A percentile compares a stretch with the other conserved stretches of the same genome.
These are phyloP conservation scores for Tubulanus polymorphus DNA, from an alignment of 2,888 invertebrate species.

Conservation along the genomic window DNA sequence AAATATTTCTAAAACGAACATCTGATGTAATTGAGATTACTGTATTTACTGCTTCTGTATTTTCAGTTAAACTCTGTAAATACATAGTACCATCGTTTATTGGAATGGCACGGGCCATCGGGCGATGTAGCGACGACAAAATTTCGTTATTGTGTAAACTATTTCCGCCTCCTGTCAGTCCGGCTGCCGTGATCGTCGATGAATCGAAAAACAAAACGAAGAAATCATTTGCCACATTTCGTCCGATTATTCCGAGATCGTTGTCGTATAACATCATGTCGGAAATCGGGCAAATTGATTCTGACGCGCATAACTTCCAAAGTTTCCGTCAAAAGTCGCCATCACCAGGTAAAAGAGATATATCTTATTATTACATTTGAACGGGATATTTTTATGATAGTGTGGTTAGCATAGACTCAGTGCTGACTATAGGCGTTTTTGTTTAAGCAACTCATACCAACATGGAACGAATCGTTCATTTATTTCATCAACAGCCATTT, in stretches of 20 bases:
- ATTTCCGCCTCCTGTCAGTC: constrained; percentile 66
- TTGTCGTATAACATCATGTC: constrained; percentile 60
- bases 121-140: constrained; percentile 75
- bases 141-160: constrained; percentile 74
- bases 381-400: too few species aligned
- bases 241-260: constrained; percentile 87
- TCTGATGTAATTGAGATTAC: too few species aligned
- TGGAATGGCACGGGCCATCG: constrained; percentile 85
- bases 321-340: constrained; percentile 19
- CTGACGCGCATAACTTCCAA: not conserved
- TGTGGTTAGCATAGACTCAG: too few species aligned
- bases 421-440: too few species aligned
- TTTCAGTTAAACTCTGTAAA: constrained; percentile 72
- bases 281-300: constrained; percentile 25
- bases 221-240: constrained; percentile 56
- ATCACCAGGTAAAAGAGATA: constrained; percentile 15
- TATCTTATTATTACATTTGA: not conserved
- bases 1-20: too few species aligned
- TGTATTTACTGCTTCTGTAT: constrained; percentile 26
- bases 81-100: constrained; percentile 81
- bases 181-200: constrained; percentile 3
- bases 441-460: too few species aligned
- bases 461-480: too few species aligned
- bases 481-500: too few species aligned
- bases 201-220: constrained; percentile 45